A percentile compares a stretch with the other conserved stretches of the same genome.
These are phyloP conservation scores for Leptinotarsa rubiginosa DNA, from an alignment of 2,888 invertebrate species.

Conservation along the genomic window DNA sequence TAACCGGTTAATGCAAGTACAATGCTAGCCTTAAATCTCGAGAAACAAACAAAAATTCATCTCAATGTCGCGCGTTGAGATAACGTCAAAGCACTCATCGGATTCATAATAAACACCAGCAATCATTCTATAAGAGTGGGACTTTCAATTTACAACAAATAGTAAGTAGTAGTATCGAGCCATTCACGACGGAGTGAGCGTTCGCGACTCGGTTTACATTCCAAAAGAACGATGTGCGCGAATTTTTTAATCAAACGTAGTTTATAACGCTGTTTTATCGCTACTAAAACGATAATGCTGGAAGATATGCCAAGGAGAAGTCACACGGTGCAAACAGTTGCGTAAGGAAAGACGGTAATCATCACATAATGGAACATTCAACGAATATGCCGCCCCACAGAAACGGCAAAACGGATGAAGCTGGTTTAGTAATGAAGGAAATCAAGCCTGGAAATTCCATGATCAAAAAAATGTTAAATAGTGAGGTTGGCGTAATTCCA, in stretches of 20 bases:
- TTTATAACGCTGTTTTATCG: constrained; percentile 17
- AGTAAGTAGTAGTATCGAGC: constrained; percentile 49
- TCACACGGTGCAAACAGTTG: constrained; percentile 18
- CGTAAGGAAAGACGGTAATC: constrained; percentile 28
- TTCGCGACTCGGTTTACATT: constrained; percentile 27
- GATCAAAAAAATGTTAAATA: constrained; percentile 35
- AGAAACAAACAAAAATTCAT: constrained; percentile 10
- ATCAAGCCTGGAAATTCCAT: constrained; percentile 36
- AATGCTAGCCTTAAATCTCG: background rate
- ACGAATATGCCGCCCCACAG: constrained; percentile 35
- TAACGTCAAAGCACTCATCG: constrained; percentile 28
- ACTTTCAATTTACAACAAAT: constrained; percentile 46
- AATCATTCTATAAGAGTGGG: constrained; percentile 45
- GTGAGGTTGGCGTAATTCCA: constrained; percentile 38
- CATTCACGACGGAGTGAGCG: constrained; percentile 32
- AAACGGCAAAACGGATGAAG: constrained; percentile 41
- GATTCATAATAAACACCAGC: constrained; percentile 21
- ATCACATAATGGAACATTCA: constrained; percentile 15
- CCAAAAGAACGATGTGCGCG: constrained; percentile 40
- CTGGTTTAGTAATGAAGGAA: constrained; percentile 43
- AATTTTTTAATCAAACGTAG: constrained; percentile 27
- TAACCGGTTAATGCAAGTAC: constrained; percentile 5
- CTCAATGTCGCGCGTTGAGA: constrained; percentile 23
- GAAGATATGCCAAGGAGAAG: constrained; percentile 25
- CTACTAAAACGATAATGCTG: constrained; percentile 12